Percentiles rank a stretch among this genome's conserved stretches.
Evolutionary conservation across 2,797 vertebrate species (phyloP).

Genomic region (Silurus aristotelis): DNA sequence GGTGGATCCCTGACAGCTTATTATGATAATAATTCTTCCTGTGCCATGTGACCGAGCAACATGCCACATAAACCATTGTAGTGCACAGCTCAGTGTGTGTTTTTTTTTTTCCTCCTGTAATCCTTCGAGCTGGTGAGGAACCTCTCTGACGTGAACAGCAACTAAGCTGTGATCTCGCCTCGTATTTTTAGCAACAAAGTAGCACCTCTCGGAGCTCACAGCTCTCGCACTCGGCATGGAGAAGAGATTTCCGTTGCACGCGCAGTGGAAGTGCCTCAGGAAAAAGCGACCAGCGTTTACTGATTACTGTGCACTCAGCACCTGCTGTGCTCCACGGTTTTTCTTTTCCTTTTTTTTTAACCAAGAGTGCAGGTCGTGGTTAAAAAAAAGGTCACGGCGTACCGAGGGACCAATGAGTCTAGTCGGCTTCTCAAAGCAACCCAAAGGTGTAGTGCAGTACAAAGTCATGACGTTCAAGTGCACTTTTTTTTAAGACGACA

Average conservation of each 20-base stretch:
- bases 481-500: conserved; percentile 1
- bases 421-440: background rate
- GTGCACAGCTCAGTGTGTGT: conserved; percentile 22
- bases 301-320: conserved; percentile 34
- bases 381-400: conserved; percentile 18
- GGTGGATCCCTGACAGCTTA: no score
- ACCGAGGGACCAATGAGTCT: background rate
- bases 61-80: conserved; percentile 13
- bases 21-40: no score
- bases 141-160: conserved; percentile 35
- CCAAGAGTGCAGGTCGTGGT: conserved; percentile 25
- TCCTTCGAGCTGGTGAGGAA: conserved; percentile 41
- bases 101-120: conserved; percentile 2
- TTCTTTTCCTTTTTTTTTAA: background rate
- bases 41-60: background rate
- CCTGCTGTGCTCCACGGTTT: conserved; percentile 25
- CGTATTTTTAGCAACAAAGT: conserved; percentile 55
- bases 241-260: conserved; percentile 53
- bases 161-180: conserved; percentile 50
- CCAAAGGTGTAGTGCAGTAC: background rate
- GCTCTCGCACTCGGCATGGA: conserved; percentile 40
- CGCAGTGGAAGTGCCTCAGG: conserved; percentile 11
- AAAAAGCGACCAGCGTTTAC: background rate
- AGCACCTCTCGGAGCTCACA: conserved; percentile 44
- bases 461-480: background rate